Evolutionary conservation across 92 coral and sea anemone species (phyloP).

Genomic region (Phymanthus crucifer): DNA sequence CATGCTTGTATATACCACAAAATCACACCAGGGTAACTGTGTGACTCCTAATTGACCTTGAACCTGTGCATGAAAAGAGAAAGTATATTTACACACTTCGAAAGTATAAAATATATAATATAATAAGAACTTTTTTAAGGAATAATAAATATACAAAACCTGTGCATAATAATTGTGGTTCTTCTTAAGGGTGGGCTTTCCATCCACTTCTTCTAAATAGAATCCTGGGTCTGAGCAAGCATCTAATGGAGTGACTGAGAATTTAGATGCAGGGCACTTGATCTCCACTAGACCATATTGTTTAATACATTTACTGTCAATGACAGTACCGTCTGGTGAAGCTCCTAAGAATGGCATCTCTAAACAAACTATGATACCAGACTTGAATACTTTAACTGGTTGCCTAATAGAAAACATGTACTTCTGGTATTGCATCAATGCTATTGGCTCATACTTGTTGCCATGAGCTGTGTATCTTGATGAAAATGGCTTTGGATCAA

Average conservation of each 20-base stretch:
- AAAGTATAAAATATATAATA: too few species aligned
- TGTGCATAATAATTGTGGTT: conserved; percentile 58
- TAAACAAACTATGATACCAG: conserved; percentile 52
- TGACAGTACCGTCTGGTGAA: conserved; percentile 70
- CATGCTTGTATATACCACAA: conserved; percentile 54
- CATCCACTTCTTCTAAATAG: conserved; percentile 45
- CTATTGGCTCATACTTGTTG: conserved; percentile 52
- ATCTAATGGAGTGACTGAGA: conserved; percentile 65
- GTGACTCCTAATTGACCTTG: conserved; percentile 66
- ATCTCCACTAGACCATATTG: conserved; percentile 65
- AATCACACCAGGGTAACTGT: conserved; percentile 62
- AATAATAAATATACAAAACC: conserved; percentile 14
- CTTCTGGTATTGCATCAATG: conserved; percentile 50
- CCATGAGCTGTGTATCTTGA: conserved; percentile 57
- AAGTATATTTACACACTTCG: too few species aligned
- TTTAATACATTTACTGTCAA: conserved; percentile 52
- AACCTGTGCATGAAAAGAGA: too few species aligned
- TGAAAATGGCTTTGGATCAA: conserved; percentile 51
- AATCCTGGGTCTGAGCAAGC: conserved; percentile 57
- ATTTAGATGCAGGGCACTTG: conserved; percentile 68
- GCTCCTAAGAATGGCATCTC: conserved; percentile 57
- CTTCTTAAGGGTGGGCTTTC: conserved; percentile 43
- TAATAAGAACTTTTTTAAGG: background rate
- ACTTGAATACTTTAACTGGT: conserved; percentile 41
- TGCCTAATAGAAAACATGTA: conserved; percentile 51